phyloP scores from a whole-genome alignment of 2,113 vertebrate species.

The Ceyx melanurus region DNA sequence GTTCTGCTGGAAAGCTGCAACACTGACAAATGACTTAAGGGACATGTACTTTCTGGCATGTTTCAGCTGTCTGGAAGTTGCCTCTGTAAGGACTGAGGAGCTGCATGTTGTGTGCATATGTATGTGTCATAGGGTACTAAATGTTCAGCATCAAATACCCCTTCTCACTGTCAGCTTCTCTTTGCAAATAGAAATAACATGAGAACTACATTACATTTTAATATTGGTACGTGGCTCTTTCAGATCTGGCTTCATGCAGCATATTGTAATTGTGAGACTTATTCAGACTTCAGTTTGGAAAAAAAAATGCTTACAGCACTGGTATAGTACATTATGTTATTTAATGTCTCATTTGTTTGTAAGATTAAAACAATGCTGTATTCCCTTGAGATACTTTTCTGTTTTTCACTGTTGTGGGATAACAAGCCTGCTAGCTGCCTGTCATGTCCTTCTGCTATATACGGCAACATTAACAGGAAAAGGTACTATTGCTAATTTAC shows the following conservation, averaged over 20 bases:
- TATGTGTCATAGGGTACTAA: neutral
- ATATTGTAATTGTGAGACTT: neutral
- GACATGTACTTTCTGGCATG: neutral
- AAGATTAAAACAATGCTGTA: conserved; percentile 49
- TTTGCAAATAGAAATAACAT: neutral
- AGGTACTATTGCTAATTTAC: conserved; percentile 24
- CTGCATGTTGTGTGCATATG: fast-evolving
- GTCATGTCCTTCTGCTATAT: conserved; percentile 18
- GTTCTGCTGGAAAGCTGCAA: neutral
- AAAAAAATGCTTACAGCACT: neutral
- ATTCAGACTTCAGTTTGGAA: conserved; percentile 28
- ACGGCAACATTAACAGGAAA: conserved; percentile 34
- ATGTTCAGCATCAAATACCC: neutral
- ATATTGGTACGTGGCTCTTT: neutral
- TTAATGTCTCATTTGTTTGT: conserved; percentile 66
- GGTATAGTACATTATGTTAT: conserved; percentile 49
- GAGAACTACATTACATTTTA: neutral
- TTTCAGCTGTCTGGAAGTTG: neutral
- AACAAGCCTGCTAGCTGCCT: conserved; percentile 42
- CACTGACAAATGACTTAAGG: neutral
- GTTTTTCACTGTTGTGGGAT: conserved; percentile 61
- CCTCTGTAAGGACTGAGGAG: neutral
- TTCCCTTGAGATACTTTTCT: conserved; percentile 64
- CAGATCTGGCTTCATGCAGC: neutral
- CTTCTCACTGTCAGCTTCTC: neutral